phyloP scores from a whole-genome alignment of 2,888 invertebrate genomes.

The Punctoribates punctum region DNA sequence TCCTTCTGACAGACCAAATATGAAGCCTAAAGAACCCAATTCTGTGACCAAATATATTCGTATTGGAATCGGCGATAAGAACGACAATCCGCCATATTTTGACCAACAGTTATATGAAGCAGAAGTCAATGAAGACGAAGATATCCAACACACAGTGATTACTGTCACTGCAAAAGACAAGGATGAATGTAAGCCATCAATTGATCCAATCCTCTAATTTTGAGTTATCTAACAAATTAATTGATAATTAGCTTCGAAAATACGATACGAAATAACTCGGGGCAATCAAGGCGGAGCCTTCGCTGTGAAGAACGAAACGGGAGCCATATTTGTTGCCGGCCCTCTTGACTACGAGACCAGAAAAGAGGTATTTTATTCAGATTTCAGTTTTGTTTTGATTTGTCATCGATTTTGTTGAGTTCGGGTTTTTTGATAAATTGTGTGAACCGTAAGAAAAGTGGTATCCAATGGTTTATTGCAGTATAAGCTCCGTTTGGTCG shows the following conservation, averaged over 20 bases:
- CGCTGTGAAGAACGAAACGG: constrained; percentile 96
- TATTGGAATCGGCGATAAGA: constrained; percentile 97
- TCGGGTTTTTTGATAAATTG: constrained; percentile 18
- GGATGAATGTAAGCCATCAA: constrained; percentile 85
- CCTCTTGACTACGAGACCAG: constrained; percentile 94
- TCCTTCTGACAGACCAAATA: constrained; percentile 87
- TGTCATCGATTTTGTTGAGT: constrained; percentile 40
- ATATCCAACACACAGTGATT: constrained; percentile 92
- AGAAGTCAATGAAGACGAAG: constrained; percentile 96
- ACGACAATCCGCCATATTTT: constrained; percentile 99
- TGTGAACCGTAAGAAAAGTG: constrained; percentile 1
- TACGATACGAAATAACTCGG: constrained; percentile 98
- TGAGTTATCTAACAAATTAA: background rate
- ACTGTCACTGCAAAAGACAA: constrained; percentile 98
- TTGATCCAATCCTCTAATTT: background rate
- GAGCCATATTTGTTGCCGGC: constrained; percentile 95
- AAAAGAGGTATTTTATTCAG: constrained; percentile 73
- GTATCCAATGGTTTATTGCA: constrained; percentile 54
- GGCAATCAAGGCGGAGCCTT: constrained; percentile 93
- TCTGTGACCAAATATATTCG: constrained; percentile 98
- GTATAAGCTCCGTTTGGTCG: constrained; percentile 90
- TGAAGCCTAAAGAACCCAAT: constrained; percentile 84
- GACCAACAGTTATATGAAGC: constrained; percentile 94
- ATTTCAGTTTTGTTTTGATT: constrained; percentile 37
- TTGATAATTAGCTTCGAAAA: constrained; percentile 78